Base-by-base conservation (phyloP, 1,140 invertebrate species). In the Chrysoperla carnea region DNA sequence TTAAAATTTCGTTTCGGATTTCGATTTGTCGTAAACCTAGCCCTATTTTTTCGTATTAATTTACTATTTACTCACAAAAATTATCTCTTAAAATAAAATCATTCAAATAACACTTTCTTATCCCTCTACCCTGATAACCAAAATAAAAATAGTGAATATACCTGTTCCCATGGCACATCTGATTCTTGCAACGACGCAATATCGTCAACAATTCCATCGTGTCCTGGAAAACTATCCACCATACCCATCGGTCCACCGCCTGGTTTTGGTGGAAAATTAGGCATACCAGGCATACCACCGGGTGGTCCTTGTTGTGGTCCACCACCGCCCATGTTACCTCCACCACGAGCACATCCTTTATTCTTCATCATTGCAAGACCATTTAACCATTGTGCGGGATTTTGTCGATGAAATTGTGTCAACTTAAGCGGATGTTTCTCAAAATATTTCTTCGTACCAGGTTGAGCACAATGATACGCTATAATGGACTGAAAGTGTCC, bases 401-500 rank as follows among this genome's bases (percentile, higher is more conserved):
- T 83, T 57, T 82, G 82, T 49, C 83, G 74, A 59, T 75, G 80
- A 62, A 89, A 82, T 54, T 89, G 85, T 36, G 81, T 84, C 52
- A 85, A 75, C 70, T 90, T 91, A 48, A 88, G 67, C 27, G 86
- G 86, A 66, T 89, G 81, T 72, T 91, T 91, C 75, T 95, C 90
- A 29, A 97, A 67, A 69, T 90, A 91, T 54, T 89, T 89, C 64
- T 93, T 94, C 36, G 92, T 96, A 46, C 79, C 79, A 15, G 91
- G 90, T 58, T 96, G 89, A 15, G 90, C 82, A 69, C 86, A 90
- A 61, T 96, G 92, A 65, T 84, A 97, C 4, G 86, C 84, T 47
- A 97, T 89, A 48, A 98, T 94, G 11, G 85, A 87, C 52, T 82
- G 76, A 61, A 78, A 92, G 48, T 91, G 81, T 11, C 90, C 86